Evolutionary conservation across 2,888 invertebrate genomes (phyloP).

Genomic region (Eristalis pertinax): DNA sequence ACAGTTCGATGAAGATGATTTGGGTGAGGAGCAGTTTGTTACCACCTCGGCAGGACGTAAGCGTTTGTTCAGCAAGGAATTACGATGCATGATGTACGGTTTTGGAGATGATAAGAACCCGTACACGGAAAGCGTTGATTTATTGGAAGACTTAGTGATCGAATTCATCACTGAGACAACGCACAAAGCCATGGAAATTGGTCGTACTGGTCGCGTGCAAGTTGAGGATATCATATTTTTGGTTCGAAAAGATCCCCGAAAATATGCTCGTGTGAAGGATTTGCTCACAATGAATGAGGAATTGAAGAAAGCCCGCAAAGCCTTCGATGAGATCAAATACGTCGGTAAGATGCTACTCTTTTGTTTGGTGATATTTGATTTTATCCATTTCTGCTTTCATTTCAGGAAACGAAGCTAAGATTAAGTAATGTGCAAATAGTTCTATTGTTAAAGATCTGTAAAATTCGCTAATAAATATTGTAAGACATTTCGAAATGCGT

Average conservation of each 20-base stretch:
- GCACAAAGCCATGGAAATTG: conserved; percentile 97
- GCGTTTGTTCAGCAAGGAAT: conserved; percentile 93
- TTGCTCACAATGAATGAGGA: conserved; percentile 99
- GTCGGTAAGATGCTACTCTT: conserved; percentile 85
- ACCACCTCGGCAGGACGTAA: conserved; percentile 88
- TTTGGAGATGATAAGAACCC: conserved; percentile 99
- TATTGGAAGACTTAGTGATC: conserved; percentile 97
- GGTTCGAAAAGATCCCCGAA: conserved; percentile 97
- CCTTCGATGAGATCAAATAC: conserved; percentile 99
- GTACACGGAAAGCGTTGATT: conserved; percentile 98
- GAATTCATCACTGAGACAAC: conserved; percentile 98
- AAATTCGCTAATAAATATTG: neutral
- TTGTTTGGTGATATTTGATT: neutral
- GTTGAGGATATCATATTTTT: conserved; percentile 99
- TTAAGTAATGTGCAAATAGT: conserved; percentile 76
- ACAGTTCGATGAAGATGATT: conserved; percentile 84
- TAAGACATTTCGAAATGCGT: neutral
- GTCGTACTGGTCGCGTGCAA: conserved; percentile 96
- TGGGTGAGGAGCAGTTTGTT: conserved; percentile 86
- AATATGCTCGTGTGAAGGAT: conserved; percentile 98
- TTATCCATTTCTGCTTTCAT: neutral
- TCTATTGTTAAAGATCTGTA: neutral
- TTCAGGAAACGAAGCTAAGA: conserved; percentile 79
- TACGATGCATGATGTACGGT: conserved; percentile 99
- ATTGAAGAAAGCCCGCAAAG: conserved; percentile 98